Evolutionary conservation across 2,797 vertebrate genomes (phyloP).

Genomic region (Lithobates sylvaticus): DNA sequence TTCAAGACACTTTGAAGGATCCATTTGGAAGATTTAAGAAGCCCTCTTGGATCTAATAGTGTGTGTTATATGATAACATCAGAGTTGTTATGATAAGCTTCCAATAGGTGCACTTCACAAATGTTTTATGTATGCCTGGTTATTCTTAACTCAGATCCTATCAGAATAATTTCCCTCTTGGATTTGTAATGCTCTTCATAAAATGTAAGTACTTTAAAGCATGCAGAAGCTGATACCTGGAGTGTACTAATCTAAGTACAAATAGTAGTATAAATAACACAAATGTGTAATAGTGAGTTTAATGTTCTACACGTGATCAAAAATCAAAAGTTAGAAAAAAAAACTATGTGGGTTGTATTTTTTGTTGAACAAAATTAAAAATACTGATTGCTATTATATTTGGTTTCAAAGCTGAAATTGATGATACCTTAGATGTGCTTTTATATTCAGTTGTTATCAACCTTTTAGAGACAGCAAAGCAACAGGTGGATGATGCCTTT

Average conservation of each 20-base stretch:
- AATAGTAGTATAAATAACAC: conserved; percentile 19
- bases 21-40: conserved; percentile 33
- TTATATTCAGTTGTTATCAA: too few species aligned
- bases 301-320: too few species aligned
- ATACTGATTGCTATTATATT: too few species aligned
- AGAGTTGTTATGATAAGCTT: conserved; percentile 26
- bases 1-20: conserved; percentile 48
- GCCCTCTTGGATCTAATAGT: conserved; percentile 28
- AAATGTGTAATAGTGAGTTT: neutral
- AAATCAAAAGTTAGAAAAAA: too few species aligned
- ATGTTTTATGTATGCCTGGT: conserved; percentile 4
- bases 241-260: neutral
- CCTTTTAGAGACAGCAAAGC: too few species aligned
- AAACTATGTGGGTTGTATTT: too few species aligned
- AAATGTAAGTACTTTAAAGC: neutral
- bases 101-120: conserved; percentile 29
- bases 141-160: conserved; percentile 2
- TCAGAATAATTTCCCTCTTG: conserved; percentile 26
- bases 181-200: conserved; percentile 29
- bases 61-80: conserved; percentile 47
- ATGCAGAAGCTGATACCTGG: conserved; percentile 3
- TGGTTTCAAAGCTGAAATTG: too few species aligned
- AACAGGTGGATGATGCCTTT: too few species aligned
- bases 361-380: too few species aligned
- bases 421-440: too few species aligned